phyloP scores from a whole-genome alignment of 2,888 invertebrate genomes.

The Crocallis elinguaria region DNA sequence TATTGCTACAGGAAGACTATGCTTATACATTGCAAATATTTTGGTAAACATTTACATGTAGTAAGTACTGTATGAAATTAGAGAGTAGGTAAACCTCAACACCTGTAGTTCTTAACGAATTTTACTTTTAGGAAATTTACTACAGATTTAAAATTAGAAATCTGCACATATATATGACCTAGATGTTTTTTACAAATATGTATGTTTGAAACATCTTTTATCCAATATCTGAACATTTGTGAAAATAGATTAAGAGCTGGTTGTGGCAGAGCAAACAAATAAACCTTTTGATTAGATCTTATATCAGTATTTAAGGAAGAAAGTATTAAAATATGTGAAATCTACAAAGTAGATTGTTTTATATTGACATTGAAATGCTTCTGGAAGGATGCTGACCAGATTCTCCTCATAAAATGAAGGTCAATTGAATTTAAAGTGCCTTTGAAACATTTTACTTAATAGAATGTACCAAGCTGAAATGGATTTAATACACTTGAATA shows the following conservation, averaged over 20 bases:
- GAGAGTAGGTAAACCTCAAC: not conserved
- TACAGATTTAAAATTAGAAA: not conserved
- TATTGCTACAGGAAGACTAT: constrained; percentile 1
- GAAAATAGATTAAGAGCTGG: not conserved
- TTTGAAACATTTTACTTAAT: constrained; percentile 24
- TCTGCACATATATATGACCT: not conserved
- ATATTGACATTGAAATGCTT: constrained; percentile 5
- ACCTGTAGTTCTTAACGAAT: not conserved
- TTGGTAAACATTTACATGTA: constrained; percentile 1
- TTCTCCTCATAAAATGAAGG: constrained; percentile 1
- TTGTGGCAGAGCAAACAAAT: constrained; percentile 14
- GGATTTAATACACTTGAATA: no score
- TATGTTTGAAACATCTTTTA: not conserved
- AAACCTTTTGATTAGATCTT: constrained; percentile 11
- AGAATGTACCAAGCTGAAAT: not conserved
- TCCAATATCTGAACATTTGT: no score
- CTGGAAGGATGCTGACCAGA: not conserved
- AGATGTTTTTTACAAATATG: not conserved
- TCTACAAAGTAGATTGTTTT: constrained; percentile 36
- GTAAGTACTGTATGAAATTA: not conserved
- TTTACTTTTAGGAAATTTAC: not conserved
- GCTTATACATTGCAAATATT: constrained; percentile 3
- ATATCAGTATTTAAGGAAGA: constrained; percentile 37
- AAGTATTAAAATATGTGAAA: constrained; percentile 33
- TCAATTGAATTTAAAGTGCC: constrained; percentile 44